These are phyloP conservation scores for Aradophagus sp. DNA, from an alignment of 1,140 invertebrate genomes.

Conservation along the genomic window DNA sequence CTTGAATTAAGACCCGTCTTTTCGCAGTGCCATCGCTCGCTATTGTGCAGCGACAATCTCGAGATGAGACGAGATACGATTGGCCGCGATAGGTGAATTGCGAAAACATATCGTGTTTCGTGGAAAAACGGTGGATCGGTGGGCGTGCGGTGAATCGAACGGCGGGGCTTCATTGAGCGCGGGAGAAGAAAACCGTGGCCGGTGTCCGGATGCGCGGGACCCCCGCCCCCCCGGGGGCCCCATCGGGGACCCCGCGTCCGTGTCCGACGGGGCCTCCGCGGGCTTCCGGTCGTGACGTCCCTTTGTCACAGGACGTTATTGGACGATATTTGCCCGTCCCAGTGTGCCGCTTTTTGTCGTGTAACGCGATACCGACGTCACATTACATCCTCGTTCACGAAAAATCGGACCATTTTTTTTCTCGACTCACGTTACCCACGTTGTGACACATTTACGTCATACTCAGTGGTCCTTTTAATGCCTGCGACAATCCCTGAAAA, in stretches of 20 bases:
- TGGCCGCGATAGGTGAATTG: slow-evolving; percentile 25
- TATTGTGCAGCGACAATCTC: too few relatives aligned
- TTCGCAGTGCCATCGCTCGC: too few relatives aligned
- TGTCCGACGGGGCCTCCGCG: slow-evolving; percentile 33
- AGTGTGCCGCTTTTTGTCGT: slow-evolving; percentile 17
- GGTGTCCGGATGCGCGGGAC: slow-evolving; percentile 66
- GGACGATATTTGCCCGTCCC: slow-evolving; percentile 42
- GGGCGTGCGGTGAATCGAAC: slow-evolving; percentile 61
- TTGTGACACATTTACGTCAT: too few relatives aligned
- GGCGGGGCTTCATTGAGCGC: slow-evolving; percentile 60
- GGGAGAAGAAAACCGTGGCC: slow-evolving; percentile 53
- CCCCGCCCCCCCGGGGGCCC: slow-evolving; percentile 63
- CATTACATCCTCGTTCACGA: slow-evolving; percentile 18
- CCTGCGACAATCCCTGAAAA: too few relatives aligned
- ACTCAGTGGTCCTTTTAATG: too few relatives aligned
- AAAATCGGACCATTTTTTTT: slow-evolving; percentile 28
- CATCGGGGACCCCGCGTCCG: slow-evolving; percentile 59
- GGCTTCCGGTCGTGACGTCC: slow-evolving; percentile 40
- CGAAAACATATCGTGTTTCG: slow-evolving; percentile 71
- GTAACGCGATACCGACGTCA: slow-evolving; percentile 35
- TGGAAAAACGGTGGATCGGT: slow-evolving; percentile 65
- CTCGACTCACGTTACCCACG: slow-evolving; percentile 9
- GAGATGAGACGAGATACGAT: slow-evolving; percentile 15
- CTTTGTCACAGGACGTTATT: slow-evolving; percentile 41
- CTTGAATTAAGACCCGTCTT: too few relatives aligned